Percentiles rank a stretch among this genome's conserved stretches.
Conservation (phyloP, 2,888 invertebrate species). For the Aspidapion aeneum region DNA sequence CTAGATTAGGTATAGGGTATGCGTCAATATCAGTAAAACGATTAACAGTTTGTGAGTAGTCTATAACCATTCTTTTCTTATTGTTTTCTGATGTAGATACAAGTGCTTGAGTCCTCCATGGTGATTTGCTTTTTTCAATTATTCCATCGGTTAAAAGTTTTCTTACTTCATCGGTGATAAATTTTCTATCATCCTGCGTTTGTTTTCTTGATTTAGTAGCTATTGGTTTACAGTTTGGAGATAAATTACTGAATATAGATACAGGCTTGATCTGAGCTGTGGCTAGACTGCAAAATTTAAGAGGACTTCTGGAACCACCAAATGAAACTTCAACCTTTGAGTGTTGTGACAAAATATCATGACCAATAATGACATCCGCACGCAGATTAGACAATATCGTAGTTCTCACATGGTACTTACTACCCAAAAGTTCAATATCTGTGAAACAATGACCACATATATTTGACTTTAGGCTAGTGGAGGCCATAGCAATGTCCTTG, state of each 20-base stretch:
- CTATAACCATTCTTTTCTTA: conserved; percentile 27
- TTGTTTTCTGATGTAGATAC: conserved; percentile 23
- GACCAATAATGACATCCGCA: conserved; percentile 1
- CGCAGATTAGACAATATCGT: not conserved
- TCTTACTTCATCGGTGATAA: conserved; percentile 7
- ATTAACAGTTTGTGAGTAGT: conserved; percentile 32
- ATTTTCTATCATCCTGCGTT: conserved; percentile 8
- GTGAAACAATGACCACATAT: conserved; percentile 4
- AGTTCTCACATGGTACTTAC: conserved; percentile 1
- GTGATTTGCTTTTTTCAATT: conserved; percentile 17
- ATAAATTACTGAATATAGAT: conserved; percentile 9
- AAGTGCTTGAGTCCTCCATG: conserved; percentile 25
- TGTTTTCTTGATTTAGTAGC: conserved; percentile 6
- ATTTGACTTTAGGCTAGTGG: not conserved
- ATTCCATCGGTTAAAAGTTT: conserved; percentile 8
- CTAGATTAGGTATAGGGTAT: conserved; percentile 25
- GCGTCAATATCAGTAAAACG: conserved; percentile 27
- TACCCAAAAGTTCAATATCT: not conserved
- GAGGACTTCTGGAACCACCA: conserved; percentile 3
- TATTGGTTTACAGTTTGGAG: conserved; percentile 7
- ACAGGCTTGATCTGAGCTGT: no score
- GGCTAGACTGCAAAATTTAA: conserved; percentile 5
- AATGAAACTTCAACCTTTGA: not conserved
- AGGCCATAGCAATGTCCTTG: conserved; percentile 2
- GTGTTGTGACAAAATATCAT: conserved; percentile 3